Evolutionary conservation across 2,113 vertebrate species (phyloP).

Genomic region (Pelecanoides urinatrix): DNA sequence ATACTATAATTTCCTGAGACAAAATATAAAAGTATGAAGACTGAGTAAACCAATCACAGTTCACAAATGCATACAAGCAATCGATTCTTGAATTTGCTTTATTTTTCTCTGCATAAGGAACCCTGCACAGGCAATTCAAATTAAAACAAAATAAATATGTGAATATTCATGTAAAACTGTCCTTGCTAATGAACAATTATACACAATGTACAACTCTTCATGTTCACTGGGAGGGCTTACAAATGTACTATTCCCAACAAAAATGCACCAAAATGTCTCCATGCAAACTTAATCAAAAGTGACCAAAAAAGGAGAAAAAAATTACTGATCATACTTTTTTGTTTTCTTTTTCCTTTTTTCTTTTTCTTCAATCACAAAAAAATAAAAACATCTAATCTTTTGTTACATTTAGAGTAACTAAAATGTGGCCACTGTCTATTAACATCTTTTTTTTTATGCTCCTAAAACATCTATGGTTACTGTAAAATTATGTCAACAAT

Average conservation of each 20-base stretch:
- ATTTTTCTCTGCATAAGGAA: constrained; percentile 88
- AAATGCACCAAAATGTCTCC: constrained; percentile 83
- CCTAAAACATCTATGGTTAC: constrained; percentile 78
- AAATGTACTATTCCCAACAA: constrained; percentile 84
- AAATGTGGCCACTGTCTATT: constrained; percentile 75
- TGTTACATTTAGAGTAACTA: constrained; percentile 82
- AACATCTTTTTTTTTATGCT: constrained; percentile 66
- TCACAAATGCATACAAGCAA: constrained; percentile 29
- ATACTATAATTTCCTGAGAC: neutral
- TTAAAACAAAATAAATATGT: constrained; percentile 99
- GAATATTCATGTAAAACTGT: constrained; percentile 95
- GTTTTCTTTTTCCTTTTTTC: constrained; percentile 61
- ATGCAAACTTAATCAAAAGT: constrained; percentile 88
- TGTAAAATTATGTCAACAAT: constrained; percentile 63
- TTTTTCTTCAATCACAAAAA: constrained; percentile 85
- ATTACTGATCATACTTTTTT: constrained; percentile 52
- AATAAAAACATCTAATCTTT: constrained; percentile 82
- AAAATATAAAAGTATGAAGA: neutral
- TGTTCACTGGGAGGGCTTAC: constrained; percentile 76
- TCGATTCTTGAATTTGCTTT: constrained; percentile 74
- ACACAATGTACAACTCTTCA: constrained; percentile 94
- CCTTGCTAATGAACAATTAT: constrained; percentile 96
- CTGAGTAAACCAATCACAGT: neutral
- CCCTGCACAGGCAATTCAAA: constrained; percentile 87
- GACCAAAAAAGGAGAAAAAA: constrained; percentile 73